Percentiles rank a stretch among this genome's conserved stretches.
phyloP scores from a whole-genome alignment of 2,797 vertebrate species.

The Falco peregrinus region DNA sequence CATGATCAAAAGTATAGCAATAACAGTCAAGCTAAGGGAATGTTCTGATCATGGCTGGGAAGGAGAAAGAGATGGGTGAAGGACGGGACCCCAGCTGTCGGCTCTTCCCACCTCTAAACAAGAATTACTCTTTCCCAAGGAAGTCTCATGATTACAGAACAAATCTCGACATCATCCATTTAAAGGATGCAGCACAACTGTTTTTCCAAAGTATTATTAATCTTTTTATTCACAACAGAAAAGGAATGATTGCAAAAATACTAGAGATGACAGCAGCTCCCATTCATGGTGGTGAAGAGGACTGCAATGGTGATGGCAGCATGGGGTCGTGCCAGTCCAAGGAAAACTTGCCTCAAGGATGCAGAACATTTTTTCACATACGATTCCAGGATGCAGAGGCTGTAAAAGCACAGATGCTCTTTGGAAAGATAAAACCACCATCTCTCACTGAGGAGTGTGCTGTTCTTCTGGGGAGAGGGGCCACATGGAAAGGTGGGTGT shows the following conservation, averaged over 20 bases:
- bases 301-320: neutral
- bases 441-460: neutral
- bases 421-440: neutral
- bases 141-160: neutral
- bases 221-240: neutral
- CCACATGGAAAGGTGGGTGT: neutral
- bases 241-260: neutral
- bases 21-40: neutral
- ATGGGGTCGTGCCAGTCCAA: fast-evolving
- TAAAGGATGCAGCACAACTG: neutral
- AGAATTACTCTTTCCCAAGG: neutral
- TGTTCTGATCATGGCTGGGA: neutral
- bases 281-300: neutral
- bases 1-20: neutral
- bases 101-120: neutral
- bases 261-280: neutral
- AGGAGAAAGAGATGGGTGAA: neutral
- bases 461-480: neutral
- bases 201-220: neutral
- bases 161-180: neutral
- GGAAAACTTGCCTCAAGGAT: neutral
- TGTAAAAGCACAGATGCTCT: fast-evolving
- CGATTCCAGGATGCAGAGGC: neutral
- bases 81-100: neutral
- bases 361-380: neutral